Conservation (phyloP, 1,140 invertebrate species). For the Pantala flavescens region DNA sequence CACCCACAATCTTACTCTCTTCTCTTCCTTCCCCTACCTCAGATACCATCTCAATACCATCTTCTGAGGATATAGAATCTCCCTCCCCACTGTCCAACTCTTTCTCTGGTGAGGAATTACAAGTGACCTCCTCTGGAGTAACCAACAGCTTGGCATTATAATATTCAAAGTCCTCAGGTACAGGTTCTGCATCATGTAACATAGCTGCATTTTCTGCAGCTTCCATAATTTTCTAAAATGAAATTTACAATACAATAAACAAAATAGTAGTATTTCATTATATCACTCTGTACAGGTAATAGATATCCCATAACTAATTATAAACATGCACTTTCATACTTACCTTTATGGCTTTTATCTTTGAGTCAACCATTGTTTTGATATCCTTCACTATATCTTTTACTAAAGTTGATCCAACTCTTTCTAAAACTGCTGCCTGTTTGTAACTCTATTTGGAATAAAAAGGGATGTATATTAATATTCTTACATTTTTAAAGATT, state of each 20-base stretch:
- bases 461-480: constrained; percentile 17
- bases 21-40: neutral
- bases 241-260: too few relatives aligned
- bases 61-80: neutral
- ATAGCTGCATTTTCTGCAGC: constrained; percentile 64
- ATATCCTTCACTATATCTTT: constrained; percentile 67
- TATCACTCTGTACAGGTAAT: neutral
- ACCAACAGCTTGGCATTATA: constrained; percentile 64
- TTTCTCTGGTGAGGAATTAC: constrained; percentile 20
- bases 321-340: constrained; percentile 22
- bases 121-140: constrained; percentile 35
- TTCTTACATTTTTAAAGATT: neutral
- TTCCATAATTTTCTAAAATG: constrained; percentile 60
- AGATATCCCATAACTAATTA: neutral
- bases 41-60: neutral
- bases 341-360: constrained; percentile 71
- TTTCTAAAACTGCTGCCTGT: constrained; percentile 51
- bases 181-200: constrained; percentile 43
- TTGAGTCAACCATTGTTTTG: constrained; percentile 69
- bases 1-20: neutral
- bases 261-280: constrained; percentile 12
- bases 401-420: constrained; percentile 59
- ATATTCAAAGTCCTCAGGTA: constrained; percentile 53
- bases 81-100: neutral
- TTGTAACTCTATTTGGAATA: constrained; percentile 53